Conservation (phyloP, 1,140 invertebrate genomes). For the Drusus annulatus region DNA sequence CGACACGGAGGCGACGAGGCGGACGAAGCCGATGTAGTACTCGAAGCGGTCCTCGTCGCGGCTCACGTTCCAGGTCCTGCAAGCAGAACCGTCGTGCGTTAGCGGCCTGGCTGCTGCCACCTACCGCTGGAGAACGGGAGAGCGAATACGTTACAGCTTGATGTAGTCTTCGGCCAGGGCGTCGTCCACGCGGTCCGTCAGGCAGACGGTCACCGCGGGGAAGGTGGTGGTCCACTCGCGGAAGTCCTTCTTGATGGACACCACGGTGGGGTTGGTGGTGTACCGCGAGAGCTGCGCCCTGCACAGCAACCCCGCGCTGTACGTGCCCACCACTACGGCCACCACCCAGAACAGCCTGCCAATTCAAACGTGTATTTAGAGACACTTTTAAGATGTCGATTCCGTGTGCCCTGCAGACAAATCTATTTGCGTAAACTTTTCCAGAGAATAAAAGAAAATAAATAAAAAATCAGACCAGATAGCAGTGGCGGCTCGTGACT, state of each 20-base stretch:
- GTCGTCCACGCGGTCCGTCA: conserved; percentile 65
- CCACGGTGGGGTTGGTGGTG: conserved; percentile 73
- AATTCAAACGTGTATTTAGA: not conserved
- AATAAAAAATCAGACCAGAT: no score
- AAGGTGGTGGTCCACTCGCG: conserved; percentile 73
- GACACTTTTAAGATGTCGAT: not conserved
- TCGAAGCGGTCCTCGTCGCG: conserved; percentile 63
- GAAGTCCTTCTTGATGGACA: conserved; percentile 74
- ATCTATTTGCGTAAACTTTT: no score
- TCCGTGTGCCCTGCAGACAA: no score
- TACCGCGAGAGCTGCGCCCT: conserved; percentile 67
- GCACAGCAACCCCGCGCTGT: conserved; percentile 63
- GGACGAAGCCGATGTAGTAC: conserved; percentile 71
- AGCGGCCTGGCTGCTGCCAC: no score
- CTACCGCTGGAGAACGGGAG: no score
- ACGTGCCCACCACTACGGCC: conserved; percentile 61
- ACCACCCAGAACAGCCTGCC: conserved; percentile 65
- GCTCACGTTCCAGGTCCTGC: conserved; percentile 64
- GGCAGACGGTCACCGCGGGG: conserved; percentile 74
- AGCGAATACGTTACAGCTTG: not conserved
- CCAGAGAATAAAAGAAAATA: no score
- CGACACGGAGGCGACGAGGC: conserved; percentile 69
- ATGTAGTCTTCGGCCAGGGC: conserved; percentile 61
- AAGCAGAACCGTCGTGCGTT: no score
- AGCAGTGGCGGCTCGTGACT: no score